phyloP scores from a whole-genome alignment of 2,888 invertebrate species.

The Nysson spinosus region DNA sequence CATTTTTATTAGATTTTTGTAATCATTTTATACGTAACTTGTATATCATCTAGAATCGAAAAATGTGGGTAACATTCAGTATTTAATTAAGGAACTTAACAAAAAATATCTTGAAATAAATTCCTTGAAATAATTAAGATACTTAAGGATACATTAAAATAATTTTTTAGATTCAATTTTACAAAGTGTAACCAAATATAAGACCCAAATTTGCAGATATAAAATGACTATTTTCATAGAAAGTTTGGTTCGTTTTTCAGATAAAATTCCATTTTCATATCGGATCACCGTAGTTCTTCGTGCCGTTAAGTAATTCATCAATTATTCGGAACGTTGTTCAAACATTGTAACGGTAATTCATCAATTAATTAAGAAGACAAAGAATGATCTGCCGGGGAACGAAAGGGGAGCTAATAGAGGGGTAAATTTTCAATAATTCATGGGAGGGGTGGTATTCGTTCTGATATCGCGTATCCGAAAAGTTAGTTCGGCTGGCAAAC shows the following conservation, averaged over 20 bases:
- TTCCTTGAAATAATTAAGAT: not conserved
- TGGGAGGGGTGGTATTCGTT: constrained; percentile 2
- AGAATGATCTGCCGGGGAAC: constrained; percentile 10
- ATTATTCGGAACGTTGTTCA: not conserved
- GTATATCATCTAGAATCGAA: not conserved
- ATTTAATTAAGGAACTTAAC: not conserved
- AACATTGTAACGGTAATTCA: not conserved
- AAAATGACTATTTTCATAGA: no score
- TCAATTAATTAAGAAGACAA: constrained; percentile 32
- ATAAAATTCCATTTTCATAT: no score
- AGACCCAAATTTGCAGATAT: no score
- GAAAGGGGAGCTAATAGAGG: constrained; percentile 24
- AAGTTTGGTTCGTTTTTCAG: no score
- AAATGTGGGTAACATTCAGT: not conserved
- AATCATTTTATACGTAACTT: not conserved
- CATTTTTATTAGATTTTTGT: no score
- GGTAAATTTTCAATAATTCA: constrained; percentile 30
- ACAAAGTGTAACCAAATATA: not conserved
- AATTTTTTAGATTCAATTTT: not conserved
- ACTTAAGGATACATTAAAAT: not conserved
- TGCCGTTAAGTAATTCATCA: no score
- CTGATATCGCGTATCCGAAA: constrained; percentile 17
- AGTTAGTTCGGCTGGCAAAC: constrained; percentile 27
- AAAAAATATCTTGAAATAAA: not conserved
- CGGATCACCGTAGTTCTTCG: no score